Percentiles rank a stretch among this genome's conserved stretches.
phyloP scores from a whole-genome alignment of 2,888 invertebrate genomes.

The Laspeyria flexula region DNA sequence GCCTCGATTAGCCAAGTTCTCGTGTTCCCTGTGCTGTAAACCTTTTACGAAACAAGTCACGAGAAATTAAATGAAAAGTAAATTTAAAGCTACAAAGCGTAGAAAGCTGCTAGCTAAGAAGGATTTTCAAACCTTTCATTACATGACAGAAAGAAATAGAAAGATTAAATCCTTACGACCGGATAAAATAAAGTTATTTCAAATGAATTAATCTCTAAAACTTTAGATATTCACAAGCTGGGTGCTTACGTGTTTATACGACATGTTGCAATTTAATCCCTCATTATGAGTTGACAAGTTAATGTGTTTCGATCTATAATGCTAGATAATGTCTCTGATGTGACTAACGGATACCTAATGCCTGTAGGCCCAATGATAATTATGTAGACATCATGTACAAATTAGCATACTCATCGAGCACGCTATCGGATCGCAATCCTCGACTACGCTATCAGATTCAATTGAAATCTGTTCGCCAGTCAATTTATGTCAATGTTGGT shows the following conservation, averaged over 20 bases:
- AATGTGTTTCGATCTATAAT: conserved; percentile 12
- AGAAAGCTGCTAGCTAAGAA: not conserved
- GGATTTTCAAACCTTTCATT: not conserved
- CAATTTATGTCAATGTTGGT: no score
- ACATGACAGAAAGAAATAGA: no score
- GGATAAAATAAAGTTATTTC: not conserved
- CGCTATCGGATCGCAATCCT: conserved; percentile 21
- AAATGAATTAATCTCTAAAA: not conserved
- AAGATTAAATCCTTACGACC: no score
- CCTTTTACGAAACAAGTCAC: no score
- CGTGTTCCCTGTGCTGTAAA: not conserved
- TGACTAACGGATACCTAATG: conserved; percentile 28
- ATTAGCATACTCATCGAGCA: conserved; percentile 38
- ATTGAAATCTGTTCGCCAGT: not conserved
- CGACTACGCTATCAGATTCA: not conserved
- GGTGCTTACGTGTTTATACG: no score
- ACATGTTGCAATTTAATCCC: not conserved
- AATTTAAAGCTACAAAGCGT: no score
- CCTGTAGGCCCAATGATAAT: conserved; percentile 33
- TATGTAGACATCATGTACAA: conserved; percentile 36
- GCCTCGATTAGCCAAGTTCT: not conserved
- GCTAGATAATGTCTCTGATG: conserved; percentile 10
- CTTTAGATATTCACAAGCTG: not conserved
- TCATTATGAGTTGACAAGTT: conserved; percentile 5
- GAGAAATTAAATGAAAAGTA: no score